Evolutionary conservation across 2,888 invertebrate genomes (phyloP).

Genomic region (Sipha maydis): DNA sequence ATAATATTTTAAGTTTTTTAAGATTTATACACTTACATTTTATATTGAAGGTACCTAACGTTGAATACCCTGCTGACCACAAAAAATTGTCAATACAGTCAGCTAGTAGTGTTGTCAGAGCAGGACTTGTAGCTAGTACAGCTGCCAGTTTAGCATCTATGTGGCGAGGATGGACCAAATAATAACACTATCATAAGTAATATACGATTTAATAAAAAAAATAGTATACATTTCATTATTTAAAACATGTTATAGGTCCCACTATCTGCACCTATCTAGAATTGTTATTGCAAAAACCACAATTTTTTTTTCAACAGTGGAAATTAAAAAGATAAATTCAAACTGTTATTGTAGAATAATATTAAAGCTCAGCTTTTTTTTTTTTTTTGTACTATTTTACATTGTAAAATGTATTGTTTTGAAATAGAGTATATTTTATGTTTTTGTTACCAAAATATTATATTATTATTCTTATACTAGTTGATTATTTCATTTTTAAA

Average conservation of each 20-base stretch:
- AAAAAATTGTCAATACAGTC: constrained; percentile 63
- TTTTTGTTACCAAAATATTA: constrained; percentile 5
- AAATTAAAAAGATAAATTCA: not conserved
- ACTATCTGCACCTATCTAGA: not conserved
- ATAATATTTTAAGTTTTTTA: not conserved
- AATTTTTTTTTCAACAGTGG: not conserved
- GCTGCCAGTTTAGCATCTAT: constrained; percentile 85
- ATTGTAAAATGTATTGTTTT: not conserved
- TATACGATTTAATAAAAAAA: not conserved
- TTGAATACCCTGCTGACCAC: constrained; percentile 66
- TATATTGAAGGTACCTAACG: constrained; percentile 58
- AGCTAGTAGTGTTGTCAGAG: constrained; percentile 63
- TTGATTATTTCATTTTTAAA: not conserved
- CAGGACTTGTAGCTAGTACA: constrained; percentile 77
- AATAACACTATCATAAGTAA: not conserved
- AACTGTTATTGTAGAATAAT: not conserved
- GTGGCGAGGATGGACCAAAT: constrained; percentile 77
- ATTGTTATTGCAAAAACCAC: not conserved
- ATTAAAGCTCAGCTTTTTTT: constrained; percentile 5
- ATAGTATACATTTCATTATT: not conserved
- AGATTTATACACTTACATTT: not conserved
- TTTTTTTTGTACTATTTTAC: not conserved
- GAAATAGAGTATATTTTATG: not conserved
- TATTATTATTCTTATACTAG: not conserved
- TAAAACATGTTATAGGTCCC: not conserved